Percentiles rank a stretch among this genome's conserved stretches.
Conservation (phyloP, 2,113 vertebrate species). For the Jacana jacana region DNA sequence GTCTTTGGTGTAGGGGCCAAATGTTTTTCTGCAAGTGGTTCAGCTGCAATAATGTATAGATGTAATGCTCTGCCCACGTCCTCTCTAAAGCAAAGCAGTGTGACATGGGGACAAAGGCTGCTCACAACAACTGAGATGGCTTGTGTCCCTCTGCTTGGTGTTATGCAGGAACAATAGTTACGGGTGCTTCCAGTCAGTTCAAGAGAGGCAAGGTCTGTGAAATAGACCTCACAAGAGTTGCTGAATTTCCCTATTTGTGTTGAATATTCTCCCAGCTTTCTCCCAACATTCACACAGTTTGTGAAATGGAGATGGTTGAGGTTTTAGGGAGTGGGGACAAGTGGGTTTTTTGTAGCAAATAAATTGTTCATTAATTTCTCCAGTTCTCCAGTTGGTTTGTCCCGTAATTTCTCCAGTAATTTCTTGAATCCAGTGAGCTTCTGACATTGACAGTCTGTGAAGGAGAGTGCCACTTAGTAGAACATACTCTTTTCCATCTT, state of each 20-base stretch:
- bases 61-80: not conserved
- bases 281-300: not conserved
- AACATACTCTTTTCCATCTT: not conserved
- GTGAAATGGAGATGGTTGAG: not conserved
- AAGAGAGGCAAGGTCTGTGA: not conserved
- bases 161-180: not conserved
- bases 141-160: not conserved
- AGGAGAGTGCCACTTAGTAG: not conserved
- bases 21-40: not conserved
- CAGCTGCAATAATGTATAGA: rapidly evolving
- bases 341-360: not conserved
- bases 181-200: not conserved
- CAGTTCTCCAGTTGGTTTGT: not conserved
- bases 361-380: not conserved
- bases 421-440: not conserved
- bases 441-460: not conserved
- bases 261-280: not conserved
- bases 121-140: not conserved
- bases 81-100: not conserved
- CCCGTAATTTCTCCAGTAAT: not conserved
- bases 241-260: not conserved
- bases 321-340: not conserved
- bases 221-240: not conserved
- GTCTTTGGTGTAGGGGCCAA: not conserved
- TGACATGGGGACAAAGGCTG: not conserved